Base-by-base conservation (phyloP, 2,113 vertebrate species). In the Ciconia boyciana region DNA sequence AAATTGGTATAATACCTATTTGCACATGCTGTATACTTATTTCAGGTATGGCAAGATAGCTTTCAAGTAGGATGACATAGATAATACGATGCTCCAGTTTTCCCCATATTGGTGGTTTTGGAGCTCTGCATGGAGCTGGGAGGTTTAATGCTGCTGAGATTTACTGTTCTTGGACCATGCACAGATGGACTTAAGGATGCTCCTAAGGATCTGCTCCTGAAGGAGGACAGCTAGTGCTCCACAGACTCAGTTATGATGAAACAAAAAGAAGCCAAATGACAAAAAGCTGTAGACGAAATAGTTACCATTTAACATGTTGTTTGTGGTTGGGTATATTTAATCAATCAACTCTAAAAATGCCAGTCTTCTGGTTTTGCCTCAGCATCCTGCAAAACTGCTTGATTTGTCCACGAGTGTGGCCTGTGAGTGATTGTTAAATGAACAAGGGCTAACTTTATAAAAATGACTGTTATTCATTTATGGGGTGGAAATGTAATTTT, bases 141-240 rank as follows among this genome's bases (percentile, higher is more conserved):
- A 83, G 14, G 26, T 24, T 70, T 46, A 14, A 22, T 14, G 58
- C 21, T 77, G 26, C 74, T 44, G 44, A 87, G 78, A n/a, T 70
- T 71, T 58, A 10, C 36, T 64, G 20, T 44, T 58, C 57, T 70
- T 6, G 6, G 54, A 25, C 8, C 1, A 4, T 0, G 0, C 18
- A 26, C 4, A 20, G 86, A 55, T 0, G 3, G 44, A 15, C 71
- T 65, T 76, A 57, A 52, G 46, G 74, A 7, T 77, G 83, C 11
- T 75, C 11, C 41, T 51, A 19, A 41, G 46, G 32, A 25, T 65
- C n/a, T 61, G 25, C 36, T 86, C 46, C 9, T 16, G 6, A 55
- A 81, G 49, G 16, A 66, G 29, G 36, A 7, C 14, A 49, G 39
- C 11, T n/a, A n/a, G 21, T 89, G 43, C 34, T 93, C 18, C 57